Conservation (phyloP, 1,140 invertebrate genomes). For the Harlomillsia oculata region DNA sequence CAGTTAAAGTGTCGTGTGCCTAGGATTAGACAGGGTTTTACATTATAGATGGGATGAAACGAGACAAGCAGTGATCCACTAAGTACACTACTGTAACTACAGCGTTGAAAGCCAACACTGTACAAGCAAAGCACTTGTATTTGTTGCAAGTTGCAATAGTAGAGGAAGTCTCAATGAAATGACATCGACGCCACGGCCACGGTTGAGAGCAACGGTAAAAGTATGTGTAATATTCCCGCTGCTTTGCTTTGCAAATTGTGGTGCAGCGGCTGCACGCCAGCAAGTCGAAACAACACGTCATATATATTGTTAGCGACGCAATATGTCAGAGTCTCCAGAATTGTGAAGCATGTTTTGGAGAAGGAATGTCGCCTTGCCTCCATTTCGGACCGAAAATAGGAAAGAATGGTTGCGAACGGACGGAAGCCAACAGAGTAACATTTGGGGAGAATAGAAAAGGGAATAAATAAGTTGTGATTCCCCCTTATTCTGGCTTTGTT, state of each 20-base stretch:
- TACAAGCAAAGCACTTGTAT: background rate
- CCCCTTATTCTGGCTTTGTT: slow-evolving; percentile 1
- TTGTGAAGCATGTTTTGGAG: background rate
- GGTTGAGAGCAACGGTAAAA: background rate
- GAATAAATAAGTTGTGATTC: slow-evolving; percentile 1
- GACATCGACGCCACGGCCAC: no score
- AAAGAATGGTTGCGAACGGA: background rate
- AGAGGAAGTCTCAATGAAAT: background rate
- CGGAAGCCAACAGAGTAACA: background rate
- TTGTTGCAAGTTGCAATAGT: background rate
- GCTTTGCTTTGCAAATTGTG: no score
- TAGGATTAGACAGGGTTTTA: slow-evolving; percentile 6
- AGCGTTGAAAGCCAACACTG: background rate
- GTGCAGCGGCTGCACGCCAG: no score
- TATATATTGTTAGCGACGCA: background rate
- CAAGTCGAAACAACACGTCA: no score
- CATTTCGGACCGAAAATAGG: background rate
- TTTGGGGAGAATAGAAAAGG: background rate
- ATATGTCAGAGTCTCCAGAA: background rate
- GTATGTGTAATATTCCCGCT: background rate
- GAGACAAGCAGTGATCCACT: background rate
- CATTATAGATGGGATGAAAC: background rate
- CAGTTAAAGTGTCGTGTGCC: slow-evolving; percentile 4
- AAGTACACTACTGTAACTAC: background rate
- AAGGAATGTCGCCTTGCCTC: background rate